These are phyloP conservation scores for Tyto alba DNA, from an alignment of 2,113 vertebrate genomes.

Conservation along the genomic window DNA sequence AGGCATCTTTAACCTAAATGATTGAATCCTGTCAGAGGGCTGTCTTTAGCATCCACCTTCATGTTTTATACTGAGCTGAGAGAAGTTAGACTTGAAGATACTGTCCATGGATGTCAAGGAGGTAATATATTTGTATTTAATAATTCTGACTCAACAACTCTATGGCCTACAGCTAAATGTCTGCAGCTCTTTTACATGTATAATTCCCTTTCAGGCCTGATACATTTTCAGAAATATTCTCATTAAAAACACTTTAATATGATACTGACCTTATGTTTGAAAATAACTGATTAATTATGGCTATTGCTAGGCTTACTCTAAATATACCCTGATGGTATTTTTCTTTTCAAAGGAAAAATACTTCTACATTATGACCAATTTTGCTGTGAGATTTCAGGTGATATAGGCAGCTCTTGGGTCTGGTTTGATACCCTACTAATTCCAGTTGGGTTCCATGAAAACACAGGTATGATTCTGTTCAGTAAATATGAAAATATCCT, in stretches of 20 bases:
- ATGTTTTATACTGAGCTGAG: neutral
- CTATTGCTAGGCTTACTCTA: neutral
- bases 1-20: neutral
- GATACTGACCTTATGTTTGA: neutral
- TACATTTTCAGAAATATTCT: neutral
- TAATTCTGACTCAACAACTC: neutral
- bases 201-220: neutral
- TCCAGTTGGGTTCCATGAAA: neutral
- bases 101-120: neutral
- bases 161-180: neutral
- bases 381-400: neutral
- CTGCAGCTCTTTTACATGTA: neutral
- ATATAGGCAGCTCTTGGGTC: neutral
- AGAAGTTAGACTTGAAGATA: neutral
- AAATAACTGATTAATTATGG: neutral
- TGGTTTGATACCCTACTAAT: neutral
- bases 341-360: neutral
- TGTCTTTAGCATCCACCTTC: neutral
- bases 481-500: neutral
- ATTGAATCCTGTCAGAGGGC: neutral
- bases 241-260: neutral
- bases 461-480: neutral
- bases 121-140: neutral
- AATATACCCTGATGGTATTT: neutral
- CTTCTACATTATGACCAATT: neutral